Conservation (phyloP, 2,888 invertebrate genomes). For the Neoascia interrupta region DNA sequence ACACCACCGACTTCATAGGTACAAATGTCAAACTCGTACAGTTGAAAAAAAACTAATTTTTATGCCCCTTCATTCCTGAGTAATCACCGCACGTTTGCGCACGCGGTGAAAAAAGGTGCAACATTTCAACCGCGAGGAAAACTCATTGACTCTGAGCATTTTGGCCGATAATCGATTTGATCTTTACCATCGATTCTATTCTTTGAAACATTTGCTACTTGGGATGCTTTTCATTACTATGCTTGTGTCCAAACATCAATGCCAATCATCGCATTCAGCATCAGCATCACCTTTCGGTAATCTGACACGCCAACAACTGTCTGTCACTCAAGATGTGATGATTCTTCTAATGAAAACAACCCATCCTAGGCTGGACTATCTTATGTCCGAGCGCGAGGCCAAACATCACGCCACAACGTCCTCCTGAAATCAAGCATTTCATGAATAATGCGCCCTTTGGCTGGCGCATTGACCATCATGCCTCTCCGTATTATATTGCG, state of each 20-base stretch:
- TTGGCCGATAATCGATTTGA: too few relatives aligned
- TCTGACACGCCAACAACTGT: slow-evolving; percentile 41
- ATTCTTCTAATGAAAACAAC: slow-evolving; percentile 31
- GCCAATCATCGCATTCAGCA: slow-evolving; percentile 10
- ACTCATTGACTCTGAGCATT: too few relatives aligned
- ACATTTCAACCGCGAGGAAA: too few relatives aligned
- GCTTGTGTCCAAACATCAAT: slow-evolving; percentile 40
- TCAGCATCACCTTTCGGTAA: slow-evolving; percentile 51
- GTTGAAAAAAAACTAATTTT: too few relatives aligned
- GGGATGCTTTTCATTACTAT: too few relatives aligned
- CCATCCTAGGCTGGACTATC: not conserved
- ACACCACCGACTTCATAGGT: too few relatives aligned
- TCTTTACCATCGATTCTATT: too few relatives aligned
- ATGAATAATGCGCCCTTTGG: not conserved
- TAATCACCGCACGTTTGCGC: too few relatives aligned
- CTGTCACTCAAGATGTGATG: slow-evolving; percentile 46
- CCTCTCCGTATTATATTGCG: slow-evolving; percentile 6
- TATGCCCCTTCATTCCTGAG: too few relatives aligned
- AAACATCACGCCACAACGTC: slow-evolving; percentile 15
- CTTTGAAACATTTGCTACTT: slow-evolving; percentile 12
- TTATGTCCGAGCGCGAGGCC: slow-evolving; percentile 23
- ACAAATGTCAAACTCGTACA: too few relatives aligned
- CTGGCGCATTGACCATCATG: slow-evolving; percentile 11
- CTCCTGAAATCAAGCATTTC: too few relatives aligned
- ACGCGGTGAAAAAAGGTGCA: too few relatives aligned